Conservation (phyloP, 2,797 vertebrate species). For the Merluccius polli region DNA sequence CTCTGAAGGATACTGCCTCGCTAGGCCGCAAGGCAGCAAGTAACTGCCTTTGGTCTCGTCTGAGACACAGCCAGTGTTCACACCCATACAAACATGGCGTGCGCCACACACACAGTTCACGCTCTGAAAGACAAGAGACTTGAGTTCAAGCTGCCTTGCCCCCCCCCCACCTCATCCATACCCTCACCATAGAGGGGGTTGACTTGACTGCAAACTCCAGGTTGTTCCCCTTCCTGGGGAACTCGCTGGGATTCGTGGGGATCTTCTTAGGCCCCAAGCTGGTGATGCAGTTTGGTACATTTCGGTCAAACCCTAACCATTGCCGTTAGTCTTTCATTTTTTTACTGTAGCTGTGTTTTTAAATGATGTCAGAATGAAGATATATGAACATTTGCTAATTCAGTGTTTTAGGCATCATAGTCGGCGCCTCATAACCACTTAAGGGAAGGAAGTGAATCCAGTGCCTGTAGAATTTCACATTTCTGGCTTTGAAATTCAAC, state of each 20-base stretch:
- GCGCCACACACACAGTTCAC: slow-evolving; percentile 31
- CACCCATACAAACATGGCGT: slow-evolving; percentile 69
- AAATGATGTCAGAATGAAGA: slow-evolving; percentile 9
- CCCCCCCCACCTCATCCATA: neutral
- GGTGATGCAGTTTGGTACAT: neutral
- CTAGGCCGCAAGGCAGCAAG: no score
- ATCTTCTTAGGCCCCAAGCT: neutral
- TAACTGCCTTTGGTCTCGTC: no score
- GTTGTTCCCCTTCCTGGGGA: neutral
- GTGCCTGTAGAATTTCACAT: slow-evolving; percentile 51
- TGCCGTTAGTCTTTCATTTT: slow-evolving; percentile 4
- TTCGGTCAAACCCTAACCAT: neutral
- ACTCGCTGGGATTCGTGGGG: neutral
- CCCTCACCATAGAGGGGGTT: neutral
- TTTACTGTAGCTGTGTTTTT: slow-evolving; percentile 4
- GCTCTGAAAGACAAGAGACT: slow-evolving; percentile 8
- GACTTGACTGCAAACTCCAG: neutral
- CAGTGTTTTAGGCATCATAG: slow-evolving; percentile 7
- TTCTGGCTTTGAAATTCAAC: slow-evolving; percentile 32
- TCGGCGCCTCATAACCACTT: slow-evolving; percentile 24
- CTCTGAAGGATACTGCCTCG: no score
- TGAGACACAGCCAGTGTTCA: no score
- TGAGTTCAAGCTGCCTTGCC: slow-evolving; percentile 48
- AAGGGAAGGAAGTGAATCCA: slow-evolving; percentile 34
- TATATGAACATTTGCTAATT: slow-evolving; percentile 22